Conservation (phyloP, 1,140 invertebrate genomes). For the Drosophila insularis region DNA sequence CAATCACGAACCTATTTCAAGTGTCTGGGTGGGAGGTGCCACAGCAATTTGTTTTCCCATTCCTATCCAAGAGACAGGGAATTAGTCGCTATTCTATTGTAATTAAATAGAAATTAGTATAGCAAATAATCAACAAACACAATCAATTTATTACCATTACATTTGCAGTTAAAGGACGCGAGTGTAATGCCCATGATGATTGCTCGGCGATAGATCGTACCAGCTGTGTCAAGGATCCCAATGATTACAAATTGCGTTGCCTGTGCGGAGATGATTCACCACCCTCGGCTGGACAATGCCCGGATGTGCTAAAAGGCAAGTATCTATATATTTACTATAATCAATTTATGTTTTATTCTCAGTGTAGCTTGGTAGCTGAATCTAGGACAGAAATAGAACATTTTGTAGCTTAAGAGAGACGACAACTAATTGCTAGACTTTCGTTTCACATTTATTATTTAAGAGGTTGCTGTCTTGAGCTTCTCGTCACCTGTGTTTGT, state of each 20-base stretch:
- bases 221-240: slow-evolving; percentile 86
- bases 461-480: slow-evolving; percentile 37
- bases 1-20: slow-evolving; percentile 34
- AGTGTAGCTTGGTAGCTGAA: neutral
- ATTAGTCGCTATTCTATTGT: neutral
- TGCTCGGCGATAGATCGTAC: slow-evolving; percentile 86
- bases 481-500: slow-evolving; percentile 19
- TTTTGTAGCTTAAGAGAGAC: slow-evolving; percentile 16
- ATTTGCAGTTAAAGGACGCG: slow-evolving; percentile 83
- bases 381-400: slow-evolving; percentile 42
- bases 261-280: slow-evolving; percentile 87
- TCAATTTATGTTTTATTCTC: slow-evolving; percentile 1
- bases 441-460: slow-evolving; percentile 60
- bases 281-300: slow-evolving; percentile 86
- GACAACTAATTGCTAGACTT: slow-evolving; percentile 57
- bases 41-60: neutral
- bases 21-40: slow-evolving; percentile 4
- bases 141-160: slow-evolving; percentile 5
- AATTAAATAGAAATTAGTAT: slow-evolving; percentile 25
- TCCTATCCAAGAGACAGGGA: neutral
- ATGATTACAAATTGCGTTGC: slow-evolving; percentile 85
- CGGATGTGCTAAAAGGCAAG: slow-evolving; percentile 84
- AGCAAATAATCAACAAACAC: slow-evolving; percentile 12
- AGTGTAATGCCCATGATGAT: slow-evolving; percentile 85
- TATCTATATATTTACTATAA: slow-evolving; percentile 34